Evolutionary conservation across 2,888 invertebrate species (phyloP).

Genomic region (Pristionchus maxplancki): DNA sequence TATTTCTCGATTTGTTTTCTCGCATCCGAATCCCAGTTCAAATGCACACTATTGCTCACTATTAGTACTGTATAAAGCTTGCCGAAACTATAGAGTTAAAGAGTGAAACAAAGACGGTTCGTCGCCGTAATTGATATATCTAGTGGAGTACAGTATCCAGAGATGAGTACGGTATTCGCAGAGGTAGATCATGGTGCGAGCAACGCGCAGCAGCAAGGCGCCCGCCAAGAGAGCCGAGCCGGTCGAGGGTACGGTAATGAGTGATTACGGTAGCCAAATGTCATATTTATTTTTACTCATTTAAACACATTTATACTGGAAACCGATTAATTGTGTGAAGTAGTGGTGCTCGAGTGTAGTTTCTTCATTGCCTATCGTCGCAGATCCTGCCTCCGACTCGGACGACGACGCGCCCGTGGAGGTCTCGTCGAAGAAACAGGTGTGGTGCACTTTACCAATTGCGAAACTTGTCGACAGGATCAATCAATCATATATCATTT

Average conservation of each 20-base stretch:
- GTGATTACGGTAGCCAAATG: no score
- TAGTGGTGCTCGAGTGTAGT: background rate
- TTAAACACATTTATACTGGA: no score
- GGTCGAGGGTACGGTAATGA: conserved; percentile 3
- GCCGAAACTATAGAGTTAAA: background rate
- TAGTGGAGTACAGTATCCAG: background rate
- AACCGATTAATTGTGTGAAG: no score
- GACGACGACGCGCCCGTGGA: conserved; percentile 44
- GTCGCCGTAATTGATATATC: background rate
- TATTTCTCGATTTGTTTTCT: background rate
- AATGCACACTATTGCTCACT: background rate
- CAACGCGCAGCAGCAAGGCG: background rate
- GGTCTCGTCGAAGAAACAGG: conserved; percentile 40
- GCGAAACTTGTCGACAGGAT: background rate
- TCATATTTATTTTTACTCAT: no score
- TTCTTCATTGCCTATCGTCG: background rate
- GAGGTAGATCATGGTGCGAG: conserved; percentile 42
- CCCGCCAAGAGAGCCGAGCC: background rate
- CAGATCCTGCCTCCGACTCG: conserved; percentile 25
- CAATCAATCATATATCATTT: no score
- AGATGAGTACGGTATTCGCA: background rate
- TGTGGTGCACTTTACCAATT: background rate
- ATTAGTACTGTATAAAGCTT: background rate
- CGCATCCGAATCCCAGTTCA: background rate
- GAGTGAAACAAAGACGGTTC: background rate